Conservation (phyloP, 2,888 invertebrate genomes). For the Cryptus viduatorius region DNA sequence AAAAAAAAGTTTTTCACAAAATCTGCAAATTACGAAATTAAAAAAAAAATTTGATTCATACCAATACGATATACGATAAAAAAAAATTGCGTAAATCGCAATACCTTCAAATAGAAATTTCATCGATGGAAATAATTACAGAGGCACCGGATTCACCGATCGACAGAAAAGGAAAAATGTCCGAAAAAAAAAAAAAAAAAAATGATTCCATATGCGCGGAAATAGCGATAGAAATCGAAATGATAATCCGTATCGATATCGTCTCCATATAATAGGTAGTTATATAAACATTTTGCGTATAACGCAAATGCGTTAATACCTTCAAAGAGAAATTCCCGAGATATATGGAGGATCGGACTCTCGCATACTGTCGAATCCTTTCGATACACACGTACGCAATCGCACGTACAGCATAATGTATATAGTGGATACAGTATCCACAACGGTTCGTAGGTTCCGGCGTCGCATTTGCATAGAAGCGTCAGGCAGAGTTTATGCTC, state of each 20-base stretch:
- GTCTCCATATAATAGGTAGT: neutral
- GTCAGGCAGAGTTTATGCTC: constrained; percentile 78
- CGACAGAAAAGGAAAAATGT: too few relatives aligned
- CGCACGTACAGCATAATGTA: neutral
- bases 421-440: constrained; percentile 8
- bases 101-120: too few relatives aligned
- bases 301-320: constrained; percentile 52
- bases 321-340: constrained; percentile 56
- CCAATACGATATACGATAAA: too few relatives aligned
- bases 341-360: constrained; percentile 9
- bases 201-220: too few relatives aligned
- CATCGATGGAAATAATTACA: too few relatives aligned
- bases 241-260: neutral
- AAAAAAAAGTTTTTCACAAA: too few relatives aligned
- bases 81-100: too few relatives aligned
- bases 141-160: too few relatives aligned
- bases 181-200: too few relatives aligned
- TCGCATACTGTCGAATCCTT: constrained; percentile 14
- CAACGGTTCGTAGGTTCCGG: constrained; percentile 46
- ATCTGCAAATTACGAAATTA: too few relatives aligned
- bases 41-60: too few relatives aligned
- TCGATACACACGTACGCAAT: constrained; percentile 9
- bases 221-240: neutral
- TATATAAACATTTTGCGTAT: constrained; percentile 48
- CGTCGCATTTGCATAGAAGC: constrained; percentile 78